Base-by-base conservation (phyloP, 2,113 vertebrate species). In the Rhombomys opimus region DNA sequence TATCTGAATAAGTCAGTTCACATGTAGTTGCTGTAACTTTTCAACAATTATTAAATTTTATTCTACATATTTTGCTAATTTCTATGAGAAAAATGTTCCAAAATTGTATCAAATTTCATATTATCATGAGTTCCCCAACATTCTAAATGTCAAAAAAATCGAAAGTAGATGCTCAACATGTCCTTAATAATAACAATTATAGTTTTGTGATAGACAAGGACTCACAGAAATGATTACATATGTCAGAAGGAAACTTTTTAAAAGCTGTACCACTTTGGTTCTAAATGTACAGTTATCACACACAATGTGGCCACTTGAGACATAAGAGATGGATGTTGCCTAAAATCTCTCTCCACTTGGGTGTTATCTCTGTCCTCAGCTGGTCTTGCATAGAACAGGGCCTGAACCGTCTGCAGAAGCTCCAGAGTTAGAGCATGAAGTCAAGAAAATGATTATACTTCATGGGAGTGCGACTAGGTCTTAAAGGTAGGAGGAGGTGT, bases 91-190 rank as follows among this genome's bases (percentile, higher is more conserved):
- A 59, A 57, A 12, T 57, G 12, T 15, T 85, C 65, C 38, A 22
- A 85, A 93, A 76, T 17, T 61, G 1, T 54, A 38, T 84, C 70
- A 76, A 78, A 89, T 78, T 96, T 96, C 20, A 84, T 50, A 80
- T 87, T 50, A 78, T 38, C 12, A 77, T 41, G 89, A 85, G 80
- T 89, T 96, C 35, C 52, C 30, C 15, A 73, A 5, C 41, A 8
- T 89, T 85, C 52, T 80, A 93, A 96, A 96, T 86, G 70, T 88
- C 63, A 96, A 78, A 57, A 57, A 76, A 87, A 18, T 93, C 41
- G 50, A 96, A 87, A 86, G 15, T 77, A 32, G 10, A 35, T 87
- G 2, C 77, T 93, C 14, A 90, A 54, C 59, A 67, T 91, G 23
- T 84, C 88, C 61, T 93, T 90, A 72, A 94, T 12, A 92, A 25